Conservation (phyloP, 2,113 vertebrate genomes). For the Poeciliopsis prolifica region DNA sequence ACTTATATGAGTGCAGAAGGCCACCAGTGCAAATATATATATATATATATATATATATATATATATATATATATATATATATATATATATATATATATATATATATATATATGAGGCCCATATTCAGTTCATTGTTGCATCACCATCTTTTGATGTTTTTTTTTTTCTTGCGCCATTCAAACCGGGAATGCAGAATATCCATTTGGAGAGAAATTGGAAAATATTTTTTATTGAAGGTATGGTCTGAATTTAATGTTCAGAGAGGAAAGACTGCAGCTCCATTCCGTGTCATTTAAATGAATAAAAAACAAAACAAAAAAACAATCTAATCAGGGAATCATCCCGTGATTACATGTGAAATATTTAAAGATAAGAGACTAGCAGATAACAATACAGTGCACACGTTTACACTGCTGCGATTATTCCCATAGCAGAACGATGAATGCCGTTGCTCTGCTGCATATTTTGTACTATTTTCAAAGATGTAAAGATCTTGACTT, state of each 20-base stretch:
- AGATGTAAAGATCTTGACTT: too few species aligned
- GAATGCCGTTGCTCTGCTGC: not conserved
- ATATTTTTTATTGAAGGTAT: too few species aligned
- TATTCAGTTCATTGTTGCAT: conserved; percentile 29
- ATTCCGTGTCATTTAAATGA: not conserved
- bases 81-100: too few species aligned
- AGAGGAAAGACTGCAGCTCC: not conserved
- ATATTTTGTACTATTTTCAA: too few species aligned
- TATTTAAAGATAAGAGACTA: not conserved
- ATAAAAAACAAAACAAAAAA: too few species aligned
- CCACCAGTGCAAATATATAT: conserved; percentile 2
- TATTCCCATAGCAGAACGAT: not conserved
- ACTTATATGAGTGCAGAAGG: conserved; percentile 19
- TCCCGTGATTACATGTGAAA: not conserved
- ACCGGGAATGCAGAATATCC: not conserved
- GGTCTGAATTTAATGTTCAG: not conserved
- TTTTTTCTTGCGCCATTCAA: not conserved
- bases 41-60: too few species aligned
- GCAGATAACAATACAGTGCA: not conserved
- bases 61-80: too few species aligned
- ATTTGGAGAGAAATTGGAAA: too few species aligned
- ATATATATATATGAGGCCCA: not conserved
- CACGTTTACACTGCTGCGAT: not conserved
- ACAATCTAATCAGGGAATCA: not conserved
- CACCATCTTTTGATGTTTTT: not conserved